Conservation (phyloP, 1,140 invertebrate species). For the Diabrotica virgifera region DNA sequence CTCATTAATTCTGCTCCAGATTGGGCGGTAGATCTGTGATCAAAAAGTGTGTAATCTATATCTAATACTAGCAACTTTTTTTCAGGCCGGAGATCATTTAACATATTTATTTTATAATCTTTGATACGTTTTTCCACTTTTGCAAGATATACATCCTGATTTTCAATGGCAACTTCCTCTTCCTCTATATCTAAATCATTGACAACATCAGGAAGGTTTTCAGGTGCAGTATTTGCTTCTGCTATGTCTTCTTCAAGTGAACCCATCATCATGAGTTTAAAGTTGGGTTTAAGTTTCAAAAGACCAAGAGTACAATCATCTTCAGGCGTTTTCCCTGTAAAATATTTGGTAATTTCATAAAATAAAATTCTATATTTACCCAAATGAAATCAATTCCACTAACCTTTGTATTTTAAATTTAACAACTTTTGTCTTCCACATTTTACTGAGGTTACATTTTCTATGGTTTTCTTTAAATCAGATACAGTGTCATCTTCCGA, state of each 20-base stretch:
- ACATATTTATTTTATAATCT: constrained; percentile 79
- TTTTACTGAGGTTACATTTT: constrained; percentile 76
- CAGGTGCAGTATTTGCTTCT: constrained; percentile 72
- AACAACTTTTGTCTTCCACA: constrained; percentile 90
- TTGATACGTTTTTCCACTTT: constrained; percentile 83
- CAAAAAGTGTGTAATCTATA: constrained; percentile 96
- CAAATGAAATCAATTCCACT: too few species aligned
- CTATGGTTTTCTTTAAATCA: constrained; percentile 76
- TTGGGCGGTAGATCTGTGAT: constrained; percentile 79
- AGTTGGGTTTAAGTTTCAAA: constrained; percentile 79
- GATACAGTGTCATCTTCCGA: constrained; percentile 69
- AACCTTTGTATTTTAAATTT: constrained; percentile 89
- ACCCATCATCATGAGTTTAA: constrained; percentile 97
- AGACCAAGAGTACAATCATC: constrained; percentile 69
- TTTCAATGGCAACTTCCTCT: constrained; percentile 82
- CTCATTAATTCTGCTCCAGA: constrained; percentile 88
- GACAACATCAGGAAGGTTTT: constrained; percentile 78
- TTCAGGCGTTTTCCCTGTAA: constrained; percentile 73
- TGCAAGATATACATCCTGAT: constrained; percentile 62
- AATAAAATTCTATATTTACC: background rate
- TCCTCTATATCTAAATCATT: constrained; percentile 87
- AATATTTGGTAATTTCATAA: constrained; percentile 24
- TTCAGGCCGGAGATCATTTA: constrained; percentile 75
- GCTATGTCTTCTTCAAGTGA: constrained; percentile 89
- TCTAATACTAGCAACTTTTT: constrained; percentile 93